Base-by-base conservation (phyloP, 2,888 invertebrate species). In the Brassicogethes aeneus region DNA sequence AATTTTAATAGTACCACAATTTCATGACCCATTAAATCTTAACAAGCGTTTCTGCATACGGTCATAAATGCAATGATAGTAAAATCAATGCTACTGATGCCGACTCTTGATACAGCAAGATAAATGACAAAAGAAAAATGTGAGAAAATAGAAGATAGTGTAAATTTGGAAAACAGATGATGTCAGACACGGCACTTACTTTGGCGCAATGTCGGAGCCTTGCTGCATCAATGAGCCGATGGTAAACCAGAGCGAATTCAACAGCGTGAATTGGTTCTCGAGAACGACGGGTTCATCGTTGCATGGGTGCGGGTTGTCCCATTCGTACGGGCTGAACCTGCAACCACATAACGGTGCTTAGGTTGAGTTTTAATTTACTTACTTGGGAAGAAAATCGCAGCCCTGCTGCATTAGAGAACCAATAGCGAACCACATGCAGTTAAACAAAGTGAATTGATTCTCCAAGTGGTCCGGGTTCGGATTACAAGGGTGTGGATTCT, bases 351-450 rank as follows among this genome's bases (percentile, higher is more conserved):
- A 49, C 45, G 44, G 42, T 5, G 43, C 34, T 39, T 39, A 40
- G 48, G 41, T 43, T 42, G 41, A 42, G 43, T 41, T 41, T 44
- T 46, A 16, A 15, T 36, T 15, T 12, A 72, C 81, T 81, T 84
- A 91, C 90, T 88, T 90, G 70, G 93, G 93, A 57, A 92, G 76
- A 72, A 93, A 89, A 72, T 93, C 92, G 74, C 91, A 92, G 66
- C 93, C 92, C 73, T 94, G 93, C 68, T 92, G 92, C 87, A 94
- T 90, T 57, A 94, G 77, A 34, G 91, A 91, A 59, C 91, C 90
- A 56, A 94, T 90, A 55, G 92, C 91, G 72, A 96, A 96, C 96
- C 96, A 97, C 75, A 95, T 82, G 72, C 92, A 91, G 76, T 94
- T 95, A 72, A 87, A 76, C 66, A 87, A 72, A 44, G 86, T 91